phyloP scores from a whole-genome alignment of 2,888 invertebrate genomes.

The Hyles lineata region DNA sequence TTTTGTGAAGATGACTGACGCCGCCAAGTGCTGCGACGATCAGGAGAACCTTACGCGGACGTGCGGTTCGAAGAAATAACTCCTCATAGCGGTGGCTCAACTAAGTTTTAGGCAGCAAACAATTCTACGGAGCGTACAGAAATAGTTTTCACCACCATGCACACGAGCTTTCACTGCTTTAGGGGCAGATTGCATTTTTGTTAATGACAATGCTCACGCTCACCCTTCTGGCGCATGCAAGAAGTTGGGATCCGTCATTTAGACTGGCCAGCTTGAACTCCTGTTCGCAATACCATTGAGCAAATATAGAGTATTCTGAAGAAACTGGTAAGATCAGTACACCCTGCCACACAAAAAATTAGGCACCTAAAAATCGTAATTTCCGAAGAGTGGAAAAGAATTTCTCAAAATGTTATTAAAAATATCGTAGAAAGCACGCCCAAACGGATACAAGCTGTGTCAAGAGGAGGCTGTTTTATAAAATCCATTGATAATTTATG shows the following conservation, averaged over 20 bases:
- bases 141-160: too few relatives aligned
- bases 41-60: too few relatives aligned
- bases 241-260: not conserved
- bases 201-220: not conserved
- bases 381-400: conserved; percentile 21
- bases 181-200: too few relatives aligned
- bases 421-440: not conserved
- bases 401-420: conserved; percentile 19
- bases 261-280: conserved; percentile 28
- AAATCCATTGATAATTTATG: not conserved
- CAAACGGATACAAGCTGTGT: not conserved
- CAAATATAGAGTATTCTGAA: conserved; percentile 28
- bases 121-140: too few relatives aligned
- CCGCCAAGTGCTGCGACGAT: too few relatives aligned
- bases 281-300: conserved; percentile 29
- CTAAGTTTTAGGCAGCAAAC: too few relatives aligned
- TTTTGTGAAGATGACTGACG: too few relatives aligned
- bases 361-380: conserved; percentile 21
- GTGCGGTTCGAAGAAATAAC: too few relatives aligned
- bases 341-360: conserved; percentile 24
- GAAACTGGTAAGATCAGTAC: conserved; percentile 22
- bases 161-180: too few relatives aligned
- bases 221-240: conserved; percentile 3
- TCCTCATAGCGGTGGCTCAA: too few relatives aligned
- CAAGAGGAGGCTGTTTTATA: not conserved